Evolutionary conservation across 2,797 vertebrate species (phyloP).

Genomic region (Pterois miles): DNA sequence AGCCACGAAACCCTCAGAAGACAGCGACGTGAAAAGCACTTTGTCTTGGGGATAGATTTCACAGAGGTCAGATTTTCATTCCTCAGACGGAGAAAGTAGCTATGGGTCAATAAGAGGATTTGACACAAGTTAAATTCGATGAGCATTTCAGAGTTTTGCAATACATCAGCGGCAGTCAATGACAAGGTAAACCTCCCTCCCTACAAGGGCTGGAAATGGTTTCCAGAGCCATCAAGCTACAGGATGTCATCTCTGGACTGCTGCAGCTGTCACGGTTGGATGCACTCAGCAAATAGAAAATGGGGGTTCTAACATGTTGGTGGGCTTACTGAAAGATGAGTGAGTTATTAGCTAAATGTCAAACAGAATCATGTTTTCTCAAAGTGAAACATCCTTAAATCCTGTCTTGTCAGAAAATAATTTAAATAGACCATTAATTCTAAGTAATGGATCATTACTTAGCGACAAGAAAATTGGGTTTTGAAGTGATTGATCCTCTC

Average conservation of each 20-base stretch:
- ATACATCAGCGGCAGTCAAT: constrained; percentile 21
- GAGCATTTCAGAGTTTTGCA: constrained; percentile 20
- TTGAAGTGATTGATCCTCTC: not conserved
- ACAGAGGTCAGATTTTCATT: constrained; percentile 20
- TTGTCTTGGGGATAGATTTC: constrained; percentile 19
- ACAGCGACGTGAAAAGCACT: not conserved
- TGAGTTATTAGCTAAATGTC: constrained; percentile 17
- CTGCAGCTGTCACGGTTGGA: constrained; percentile 18
- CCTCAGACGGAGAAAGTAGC: constrained; percentile 6
- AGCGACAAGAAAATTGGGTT: not conserved
- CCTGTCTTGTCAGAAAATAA: constrained; percentile 5
- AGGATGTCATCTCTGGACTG: constrained; percentile 31
- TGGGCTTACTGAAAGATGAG: constrained; percentile 1
- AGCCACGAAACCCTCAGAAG: not conserved
- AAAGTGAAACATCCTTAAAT: not conserved
- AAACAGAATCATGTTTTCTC: not conserved
- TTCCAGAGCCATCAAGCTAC: constrained; percentile 38
- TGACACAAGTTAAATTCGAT: constrained; percentile 27
- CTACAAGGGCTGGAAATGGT: constrained; percentile 18
- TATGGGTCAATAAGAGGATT: constrained; percentile 11
- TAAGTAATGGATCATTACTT: constrained; percentile 21
- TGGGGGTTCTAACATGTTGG: constrained; percentile 1
- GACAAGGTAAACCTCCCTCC: constrained; percentile 39
- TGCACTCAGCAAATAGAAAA: constrained; percentile 43
- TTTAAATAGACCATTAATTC: not conserved